A percentile compares a stretch with the other conserved stretches of the same genome.
Evolutionary conservation across 2,113 vertebrate genomes (phyloP).

Genomic region (Pseudorectes ferrugineus): DNA sequence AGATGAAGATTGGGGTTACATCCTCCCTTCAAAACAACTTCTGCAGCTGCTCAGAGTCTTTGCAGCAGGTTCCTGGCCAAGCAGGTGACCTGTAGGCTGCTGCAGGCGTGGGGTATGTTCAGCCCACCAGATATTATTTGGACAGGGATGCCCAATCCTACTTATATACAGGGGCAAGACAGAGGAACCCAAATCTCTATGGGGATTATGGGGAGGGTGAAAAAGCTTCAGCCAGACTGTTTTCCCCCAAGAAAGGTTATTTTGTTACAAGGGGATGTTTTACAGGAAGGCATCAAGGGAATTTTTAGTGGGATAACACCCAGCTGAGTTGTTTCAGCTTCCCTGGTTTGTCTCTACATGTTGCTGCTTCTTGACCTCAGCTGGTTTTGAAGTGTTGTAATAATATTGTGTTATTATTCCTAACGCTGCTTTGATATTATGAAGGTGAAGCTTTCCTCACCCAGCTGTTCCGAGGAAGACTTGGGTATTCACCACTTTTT

Average conservation of each 20-base stretch:
- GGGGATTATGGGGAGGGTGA: background rate
- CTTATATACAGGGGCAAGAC: background rate
- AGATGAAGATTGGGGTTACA: background rate
- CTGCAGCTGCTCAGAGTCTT: background rate
- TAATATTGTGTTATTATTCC: conserved; percentile 16
- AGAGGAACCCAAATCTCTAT: background rate
- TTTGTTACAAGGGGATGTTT: background rate
- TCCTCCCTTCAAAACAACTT: background rate
- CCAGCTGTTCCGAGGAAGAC: conserved; percentile 17
- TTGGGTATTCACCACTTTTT: background rate
- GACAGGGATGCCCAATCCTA: background rate
- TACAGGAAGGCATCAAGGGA: conserved; percentile 2
- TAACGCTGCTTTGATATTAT: conserved; percentile 22
- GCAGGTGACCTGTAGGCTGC: background rate
- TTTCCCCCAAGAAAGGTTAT: background rate
- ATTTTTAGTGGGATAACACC: conserved; percentile 6
- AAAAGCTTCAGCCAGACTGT: background rate
- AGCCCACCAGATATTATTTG: background rate
- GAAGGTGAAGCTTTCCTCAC: conserved; percentile 14
- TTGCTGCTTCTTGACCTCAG: conserved; percentile 1
- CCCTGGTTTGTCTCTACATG: conserved; percentile 40
- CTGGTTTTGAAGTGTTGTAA: conserved; percentile 19
- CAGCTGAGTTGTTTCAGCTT: background rate
- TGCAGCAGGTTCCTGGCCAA: background rate
- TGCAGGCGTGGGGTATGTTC: accelerated